Percentiles rank a stretch among this genome's conserved stretches.
These are phyloP conservation scores for Acanthisitta chloris DNA, from an alignment of 2,113 vertebrate genomes.

Conservation along the genomic window DNA sequence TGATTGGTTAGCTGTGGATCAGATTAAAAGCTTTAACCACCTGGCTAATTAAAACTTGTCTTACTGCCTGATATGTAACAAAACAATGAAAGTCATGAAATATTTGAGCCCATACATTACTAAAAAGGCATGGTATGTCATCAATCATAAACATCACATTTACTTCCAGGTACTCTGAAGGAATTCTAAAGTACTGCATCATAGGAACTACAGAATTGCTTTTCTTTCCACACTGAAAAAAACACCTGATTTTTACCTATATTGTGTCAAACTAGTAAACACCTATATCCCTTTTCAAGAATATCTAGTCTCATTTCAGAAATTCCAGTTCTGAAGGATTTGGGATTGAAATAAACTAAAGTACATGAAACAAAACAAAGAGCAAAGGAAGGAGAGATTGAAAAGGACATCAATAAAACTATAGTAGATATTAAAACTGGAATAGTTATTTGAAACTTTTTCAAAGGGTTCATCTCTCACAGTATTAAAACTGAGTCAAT, in stretches of 20 bases:
- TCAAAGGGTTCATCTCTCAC: background rate
- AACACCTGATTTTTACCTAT: background rate
- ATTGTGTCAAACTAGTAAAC: background rate
- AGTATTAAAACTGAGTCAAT: background rate
- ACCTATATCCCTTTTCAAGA: background rate
- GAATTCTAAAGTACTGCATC: background rate
- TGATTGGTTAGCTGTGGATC: background rate
- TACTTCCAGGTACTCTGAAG: background rate
- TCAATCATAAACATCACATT: background rate
- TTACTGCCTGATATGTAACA: conserved; percentile 22
- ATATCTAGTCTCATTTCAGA: background rate
- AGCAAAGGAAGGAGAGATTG: background rate
- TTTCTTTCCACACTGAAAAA: background rate
- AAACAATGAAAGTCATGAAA: conserved; percentile 20
- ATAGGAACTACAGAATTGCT: background rate
- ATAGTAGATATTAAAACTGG: background rate
- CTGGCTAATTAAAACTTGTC: conserved; percentile 47
- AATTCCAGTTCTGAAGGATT: background rate
- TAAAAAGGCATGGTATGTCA: background rate
- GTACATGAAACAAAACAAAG: background rate
- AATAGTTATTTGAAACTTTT: background rate
- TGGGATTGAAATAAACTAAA: background rate
- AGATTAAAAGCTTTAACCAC: conserved; percentile 54
- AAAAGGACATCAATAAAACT: background rate
- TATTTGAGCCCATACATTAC: background rate